Evolutionary conservation across 2,797 vertebrate genomes (phyloP).

Genomic region (Gadopsis marmoratus): DNA sequence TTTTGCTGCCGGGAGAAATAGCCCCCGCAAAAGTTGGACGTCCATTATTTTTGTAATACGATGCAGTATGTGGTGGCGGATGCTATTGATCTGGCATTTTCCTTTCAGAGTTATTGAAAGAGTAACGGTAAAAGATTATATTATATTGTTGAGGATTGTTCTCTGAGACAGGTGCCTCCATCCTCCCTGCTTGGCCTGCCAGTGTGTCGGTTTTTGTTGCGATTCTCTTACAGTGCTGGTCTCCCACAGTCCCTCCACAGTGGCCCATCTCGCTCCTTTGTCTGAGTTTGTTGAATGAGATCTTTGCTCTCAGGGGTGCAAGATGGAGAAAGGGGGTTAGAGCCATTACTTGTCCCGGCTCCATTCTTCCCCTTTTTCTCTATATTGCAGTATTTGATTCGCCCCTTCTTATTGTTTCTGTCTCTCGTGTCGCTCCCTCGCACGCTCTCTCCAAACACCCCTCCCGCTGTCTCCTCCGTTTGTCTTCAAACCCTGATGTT

Average conservation of each 20-base stretch:
- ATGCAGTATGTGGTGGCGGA: background rate
- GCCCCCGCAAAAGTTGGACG: background rate
- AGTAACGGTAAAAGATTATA: conserved; percentile 8
- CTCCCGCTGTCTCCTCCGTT: background rate
- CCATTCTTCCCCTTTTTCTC: background rate
- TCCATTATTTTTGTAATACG: background rate
- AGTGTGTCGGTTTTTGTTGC: conserved; percentile 52
- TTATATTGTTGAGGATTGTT: conserved; percentile 35
- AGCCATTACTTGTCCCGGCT: conserved; percentile 40
- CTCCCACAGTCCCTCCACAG: conserved; percentile 53
- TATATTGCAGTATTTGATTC: background rate
- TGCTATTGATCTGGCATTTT: conserved; percentile 5
- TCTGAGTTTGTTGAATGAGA: conserved; percentile 67
- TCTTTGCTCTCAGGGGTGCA: conserved; percentile 69
- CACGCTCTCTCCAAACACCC: conserved; percentile 4
- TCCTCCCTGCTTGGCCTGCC: conserved; percentile 30
- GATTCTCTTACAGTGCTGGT: conserved; percentile 35
- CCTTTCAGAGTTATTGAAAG: conserved; percentile 29
- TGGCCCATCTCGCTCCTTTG: conserved; percentile 49
- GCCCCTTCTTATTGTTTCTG: background rate
- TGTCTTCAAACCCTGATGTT: conserved; percentile 18
- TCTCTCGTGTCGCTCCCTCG: conserved; percentile 6
- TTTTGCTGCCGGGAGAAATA: background rate
- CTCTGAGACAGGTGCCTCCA: conserved; percentile 21
- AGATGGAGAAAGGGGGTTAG: conserved; percentile 50